A percentile compares a stretch with the other conserved stretches of the same genome.
phyloP scores from a whole-genome alignment of 2,797 vertebrate genomes.

The Leptodactylus fallax region DNA sequence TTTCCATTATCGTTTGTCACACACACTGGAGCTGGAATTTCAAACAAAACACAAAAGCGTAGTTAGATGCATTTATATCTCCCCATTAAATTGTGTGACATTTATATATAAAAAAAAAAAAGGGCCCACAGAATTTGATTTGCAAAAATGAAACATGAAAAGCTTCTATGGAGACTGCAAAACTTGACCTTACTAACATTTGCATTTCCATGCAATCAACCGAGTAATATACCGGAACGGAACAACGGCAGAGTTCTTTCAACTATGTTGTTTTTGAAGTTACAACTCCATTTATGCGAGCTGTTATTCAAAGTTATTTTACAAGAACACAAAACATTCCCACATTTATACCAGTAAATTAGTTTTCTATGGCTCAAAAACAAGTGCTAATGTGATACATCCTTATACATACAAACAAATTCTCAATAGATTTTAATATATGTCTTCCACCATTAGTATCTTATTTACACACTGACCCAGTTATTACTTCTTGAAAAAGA shows the following conservation, averaged over 20 bases:
- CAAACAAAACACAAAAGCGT: constrained; percentile 46
- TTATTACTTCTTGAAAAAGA: neutral
- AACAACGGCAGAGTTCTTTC: constrained; percentile 42
- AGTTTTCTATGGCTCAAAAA: neutral
- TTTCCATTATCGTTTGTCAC: constrained; percentile 37
- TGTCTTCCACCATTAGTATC: neutral
- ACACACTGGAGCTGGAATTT: constrained; percentile 27
- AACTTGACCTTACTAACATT: constrained; percentile 59
- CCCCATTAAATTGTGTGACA: constrained; percentile 53
- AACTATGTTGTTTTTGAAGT: constrained; percentile 55
- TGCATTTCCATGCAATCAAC: constrained; percentile 58
- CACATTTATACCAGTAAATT: neutral
- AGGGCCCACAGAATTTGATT: constrained; percentile 42
- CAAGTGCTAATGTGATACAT: neutral
- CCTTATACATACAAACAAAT: neutral
- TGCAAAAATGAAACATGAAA: constrained; percentile 57
- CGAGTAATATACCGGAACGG: constrained; percentile 50
- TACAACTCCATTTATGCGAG: constrained; percentile 50
- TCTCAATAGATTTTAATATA: neutral
- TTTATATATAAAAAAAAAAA: constrained; percentile 30
- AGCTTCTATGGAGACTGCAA: constrained; percentile 41
- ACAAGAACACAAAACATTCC: constrained; percentile 27
- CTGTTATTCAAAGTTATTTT: constrained; percentile 46
- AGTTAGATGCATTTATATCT: constrained; percentile 33
- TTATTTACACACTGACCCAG: constrained; percentile 7